Evolutionary conservation across 2,113 vertebrate species (phyloP).

Genomic region (Seriola quinqueradiata): DNA sequence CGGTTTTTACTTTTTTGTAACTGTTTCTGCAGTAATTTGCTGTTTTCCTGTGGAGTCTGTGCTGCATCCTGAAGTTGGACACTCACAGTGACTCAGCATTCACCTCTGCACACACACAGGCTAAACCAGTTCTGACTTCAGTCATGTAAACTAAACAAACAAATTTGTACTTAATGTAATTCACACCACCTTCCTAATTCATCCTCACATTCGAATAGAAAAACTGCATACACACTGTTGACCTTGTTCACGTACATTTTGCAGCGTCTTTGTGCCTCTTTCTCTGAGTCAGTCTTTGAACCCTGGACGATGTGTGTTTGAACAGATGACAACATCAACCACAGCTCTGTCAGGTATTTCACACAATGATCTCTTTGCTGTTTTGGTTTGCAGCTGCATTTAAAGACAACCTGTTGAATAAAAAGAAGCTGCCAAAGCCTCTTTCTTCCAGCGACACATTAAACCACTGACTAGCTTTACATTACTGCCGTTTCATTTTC

Average conservation of each 20-base stretch:
- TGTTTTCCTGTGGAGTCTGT: not conserved
- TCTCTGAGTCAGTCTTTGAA: not conserved
- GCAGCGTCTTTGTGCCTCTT: not conserved
- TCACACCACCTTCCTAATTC: not conserved
- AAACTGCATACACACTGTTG: not conserved
- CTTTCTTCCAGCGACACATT: too few relatives aligned
- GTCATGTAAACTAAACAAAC: not conserved
- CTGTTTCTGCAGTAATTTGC: not conserved
- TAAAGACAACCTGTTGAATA: not conserved
- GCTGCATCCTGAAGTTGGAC: not conserved
- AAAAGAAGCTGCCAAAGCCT: too few relatives aligned
- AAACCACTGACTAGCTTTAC: too few relatives aligned
- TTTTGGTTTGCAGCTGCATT: not conserved
- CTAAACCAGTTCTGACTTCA: not conserved
- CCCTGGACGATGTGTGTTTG: not conserved
- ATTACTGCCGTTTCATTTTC: not conserved
- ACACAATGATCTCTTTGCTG: not conserved
- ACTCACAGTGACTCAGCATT: slow-evolving; percentile 68
- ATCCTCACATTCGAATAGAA: not conserved
- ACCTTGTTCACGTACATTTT: not conserved
- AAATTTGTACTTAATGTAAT: not conserved
- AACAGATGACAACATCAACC: not conserved
- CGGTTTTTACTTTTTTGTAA: not conserved
- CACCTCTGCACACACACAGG: not conserved
- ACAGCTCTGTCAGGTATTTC: not conserved